These are phyloP conservation scores for Lucilia sericata DNA, from an alignment of 1,140 invertebrate species.

Conservation along the genomic window DNA sequence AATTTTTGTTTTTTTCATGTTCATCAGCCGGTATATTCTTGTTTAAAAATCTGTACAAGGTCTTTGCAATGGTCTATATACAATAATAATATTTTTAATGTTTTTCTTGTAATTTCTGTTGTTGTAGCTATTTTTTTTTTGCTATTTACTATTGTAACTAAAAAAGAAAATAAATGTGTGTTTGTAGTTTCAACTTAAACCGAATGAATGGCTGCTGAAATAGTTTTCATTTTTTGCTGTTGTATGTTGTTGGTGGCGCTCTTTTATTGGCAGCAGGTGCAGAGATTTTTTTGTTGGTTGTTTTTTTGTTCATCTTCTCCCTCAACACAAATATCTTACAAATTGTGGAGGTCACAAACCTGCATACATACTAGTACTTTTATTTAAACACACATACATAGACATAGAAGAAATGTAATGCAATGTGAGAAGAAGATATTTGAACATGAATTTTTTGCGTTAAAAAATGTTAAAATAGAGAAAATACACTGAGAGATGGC, in stretches of 20 bases:
- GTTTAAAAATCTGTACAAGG: background rate
- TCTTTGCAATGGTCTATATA: background rate
- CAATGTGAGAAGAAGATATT: background rate
- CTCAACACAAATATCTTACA: background rate
- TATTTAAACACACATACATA: background rate
- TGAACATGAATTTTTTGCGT: background rate
- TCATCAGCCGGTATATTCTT: background rate
- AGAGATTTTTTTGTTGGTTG: background rate
- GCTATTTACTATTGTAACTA: background rate
- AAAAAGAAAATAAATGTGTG: background rate
- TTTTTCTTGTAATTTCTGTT: background rate
- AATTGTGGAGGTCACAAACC: slow-evolving; percentile 7
- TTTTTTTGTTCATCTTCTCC: background rate
- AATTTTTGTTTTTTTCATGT: background rate
- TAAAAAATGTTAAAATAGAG: background rate
- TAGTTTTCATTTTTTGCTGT: background rate
- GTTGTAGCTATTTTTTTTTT: background rate
- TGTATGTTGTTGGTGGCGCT: background rate
- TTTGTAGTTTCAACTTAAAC: background rate
- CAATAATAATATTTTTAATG: background rate
- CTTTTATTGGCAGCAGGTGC: slow-evolving; percentile 14
- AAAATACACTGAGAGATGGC: slow-evolving; percentile 3
- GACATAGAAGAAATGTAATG: background rate
- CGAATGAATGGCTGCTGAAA: slow-evolving; percentile 7
- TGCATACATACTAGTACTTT: background rate